These are phyloP conservation scores for Montipora foliosa DNA, from an alignment of 64 coral and sea anemone species.

Conservation along the genomic window DNA sequence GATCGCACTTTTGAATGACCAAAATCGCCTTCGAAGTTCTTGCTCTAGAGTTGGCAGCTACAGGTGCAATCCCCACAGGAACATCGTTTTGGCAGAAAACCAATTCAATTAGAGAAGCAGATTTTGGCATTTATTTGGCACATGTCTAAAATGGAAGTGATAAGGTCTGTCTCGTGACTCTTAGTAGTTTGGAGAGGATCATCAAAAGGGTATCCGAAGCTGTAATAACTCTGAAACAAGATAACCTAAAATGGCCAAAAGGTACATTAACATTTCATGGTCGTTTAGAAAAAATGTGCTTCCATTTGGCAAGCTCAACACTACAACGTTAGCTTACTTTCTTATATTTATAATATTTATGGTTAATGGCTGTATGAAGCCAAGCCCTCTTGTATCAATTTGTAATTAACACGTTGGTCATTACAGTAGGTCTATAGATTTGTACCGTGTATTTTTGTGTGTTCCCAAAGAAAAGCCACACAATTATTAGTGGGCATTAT, in stretches of 20 bases:
- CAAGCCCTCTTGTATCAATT: no score
- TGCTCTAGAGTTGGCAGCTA: constrained; percentile 19
- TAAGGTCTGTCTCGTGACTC: constrained; percentile 44
- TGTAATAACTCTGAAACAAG: constrained; percentile 32
- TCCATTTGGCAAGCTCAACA: not conserved
- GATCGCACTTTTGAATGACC: no score
- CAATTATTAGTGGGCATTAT: no score
- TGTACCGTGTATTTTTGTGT: no score
- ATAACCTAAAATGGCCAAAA: constrained; percentile 56
- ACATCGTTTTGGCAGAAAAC: constrained; percentile 61
- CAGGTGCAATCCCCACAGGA: constrained; percentile 41
- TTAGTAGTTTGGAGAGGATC: constrained; percentile 57
- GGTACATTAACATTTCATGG: constrained; percentile 27
- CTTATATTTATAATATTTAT: not conserved
- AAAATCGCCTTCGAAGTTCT: no score
- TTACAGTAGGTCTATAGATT: no score
- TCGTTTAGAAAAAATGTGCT: not conserved
- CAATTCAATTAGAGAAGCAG: constrained; percentile 50
- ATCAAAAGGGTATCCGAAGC: constrained; percentile 47
- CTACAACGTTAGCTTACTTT: not conserved
- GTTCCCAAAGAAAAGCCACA: no score
- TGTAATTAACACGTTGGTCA: no score
- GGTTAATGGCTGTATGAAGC: no score
- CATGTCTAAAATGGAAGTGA: constrained; percentile 51
- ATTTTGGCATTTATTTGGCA: constrained; percentile 56